These are phyloP conservation scores for Gadus macrocephalus DNA, from an alignment of 2,113 vertebrate species.

Conservation along the genomic window DNA sequence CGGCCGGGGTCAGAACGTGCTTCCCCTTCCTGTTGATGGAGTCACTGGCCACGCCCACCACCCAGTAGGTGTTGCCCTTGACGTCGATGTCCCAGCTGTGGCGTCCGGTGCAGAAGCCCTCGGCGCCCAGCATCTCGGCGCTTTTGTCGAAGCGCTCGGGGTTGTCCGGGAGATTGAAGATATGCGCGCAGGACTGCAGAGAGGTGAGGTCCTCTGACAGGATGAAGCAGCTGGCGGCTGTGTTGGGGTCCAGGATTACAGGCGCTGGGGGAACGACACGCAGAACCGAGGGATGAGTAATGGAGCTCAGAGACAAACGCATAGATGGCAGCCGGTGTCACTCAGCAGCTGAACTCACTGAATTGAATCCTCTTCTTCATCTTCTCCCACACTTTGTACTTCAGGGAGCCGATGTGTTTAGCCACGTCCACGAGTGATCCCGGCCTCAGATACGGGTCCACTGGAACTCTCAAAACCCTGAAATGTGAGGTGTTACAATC, in stretches of 20 bases:
- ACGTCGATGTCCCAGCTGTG: constrained; percentile 74
- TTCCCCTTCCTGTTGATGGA: constrained; percentile 74
- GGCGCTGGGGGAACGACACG: constrained; percentile 48
- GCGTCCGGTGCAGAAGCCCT: constrained; percentile 65
- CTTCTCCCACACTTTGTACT: constrained; percentile 74
- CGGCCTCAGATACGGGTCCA: constrained; percentile 47
- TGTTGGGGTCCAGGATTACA: constrained; percentile 73
- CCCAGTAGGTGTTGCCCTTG: constrained; percentile 74
- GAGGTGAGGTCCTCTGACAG: constrained; percentile 68
- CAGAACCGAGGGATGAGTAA: not conserved
- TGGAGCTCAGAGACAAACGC: no score
- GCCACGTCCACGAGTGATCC: constrained; percentile 68
- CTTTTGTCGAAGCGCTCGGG: constrained; percentile 74
- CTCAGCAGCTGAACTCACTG: constrained; percentile 54
- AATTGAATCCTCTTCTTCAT: constrained; percentile 70
- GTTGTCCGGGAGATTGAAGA: constrained; percentile 73
- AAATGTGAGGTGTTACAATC: constrained; percentile 19
- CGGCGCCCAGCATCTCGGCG: constrained; percentile 69
- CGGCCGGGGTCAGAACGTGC: constrained; percentile 71
- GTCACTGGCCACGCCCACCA: constrained; percentile 70
- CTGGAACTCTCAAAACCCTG: constrained; percentile 65
- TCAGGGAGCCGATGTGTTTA: constrained; percentile 72
- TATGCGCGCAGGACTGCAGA: constrained; percentile 64
- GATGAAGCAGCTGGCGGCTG: constrained; percentile 71
- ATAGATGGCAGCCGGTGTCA: no score